Evolutionary conservation across 2,888 invertebrate genomes (phyloP), one percentile per base, ranked within the genome.

Genomic region (Ophion obscuratus): DNA sequence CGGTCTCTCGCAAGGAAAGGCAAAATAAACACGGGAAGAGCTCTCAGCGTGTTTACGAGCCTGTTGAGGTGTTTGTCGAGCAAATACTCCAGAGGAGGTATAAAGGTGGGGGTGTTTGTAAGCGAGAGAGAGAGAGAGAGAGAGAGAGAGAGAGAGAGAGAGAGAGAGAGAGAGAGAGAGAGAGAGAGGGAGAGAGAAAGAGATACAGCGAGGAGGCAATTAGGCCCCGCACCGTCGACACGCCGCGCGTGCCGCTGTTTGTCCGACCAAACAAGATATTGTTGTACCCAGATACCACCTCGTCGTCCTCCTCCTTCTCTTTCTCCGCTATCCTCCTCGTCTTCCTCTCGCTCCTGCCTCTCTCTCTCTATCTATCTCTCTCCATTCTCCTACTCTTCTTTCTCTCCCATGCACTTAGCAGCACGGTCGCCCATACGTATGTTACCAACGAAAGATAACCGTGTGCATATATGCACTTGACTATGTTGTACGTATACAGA

Each of bases 231-330:
- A 71, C 68, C 75, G 79, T 73, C 81, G 86, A 84, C 84, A 86
- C 84, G 83, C 81, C 85, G 87, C 92, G 92, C 92, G 93, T 93
- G 93, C 91, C 92, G 89, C 89, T 93, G 91, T 93, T 93, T 93
- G 93, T 91, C 90, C 90, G 91, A 88, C 90, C 92, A 93, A 93
- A 93, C 92, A 93, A 93, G 93, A 92, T 91, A 91, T 91, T 91
- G 90, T 90, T 90, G 83, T 86, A 81, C 83, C 80, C 10, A 73
- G 80, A 79, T 73, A 83, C 79, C 85, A 73, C 83, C 73, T 77
- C 77, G 66, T 71, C 62, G 44, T 74, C 68, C 36, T 11, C 36
- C 71, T 20, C 79, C 10, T 31, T 17, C 44, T 40, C 40, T 40
- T 9, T 40, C 7, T 40, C 40, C 40, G 9, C 40, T 1, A 40